These are phyloP conservation scores for Cylas formicarius DNA, from an alignment of 1,140 invertebrate genomes.

Conservation along the genomic window DNA sequence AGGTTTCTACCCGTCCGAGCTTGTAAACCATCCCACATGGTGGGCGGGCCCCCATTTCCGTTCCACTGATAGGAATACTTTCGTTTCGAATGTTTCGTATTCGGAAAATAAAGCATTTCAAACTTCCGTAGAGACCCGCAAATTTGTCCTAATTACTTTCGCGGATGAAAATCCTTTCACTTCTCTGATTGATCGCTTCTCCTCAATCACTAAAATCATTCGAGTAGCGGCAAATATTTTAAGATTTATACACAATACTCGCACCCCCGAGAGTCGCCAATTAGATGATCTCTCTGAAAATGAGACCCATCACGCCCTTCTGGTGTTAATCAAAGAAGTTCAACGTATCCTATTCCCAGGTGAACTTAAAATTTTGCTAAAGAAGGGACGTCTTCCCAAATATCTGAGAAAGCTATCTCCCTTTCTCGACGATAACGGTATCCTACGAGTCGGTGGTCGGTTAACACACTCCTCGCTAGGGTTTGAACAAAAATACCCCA, in stretches of 20 bases:
- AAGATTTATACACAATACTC: constrained; percentile 4
- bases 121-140: too few relatives aligned
- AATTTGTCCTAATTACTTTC: too few relatives aligned
- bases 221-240: constrained; percentile 11
- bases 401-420: constrained; percentile 11
- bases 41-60: constrained; percentile 22
- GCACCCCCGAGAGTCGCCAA: too few relatives aligned
- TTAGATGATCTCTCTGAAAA: not conserved
- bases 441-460: constrained; percentile 40
- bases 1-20: constrained; percentile 12
- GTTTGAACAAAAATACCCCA: constrained; percentile 22
- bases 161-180: constrained; percentile 2
- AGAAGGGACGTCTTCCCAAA: constrained; percentile 1
- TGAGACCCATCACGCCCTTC: constrained; percentile 7
- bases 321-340: constrained; percentile 9
- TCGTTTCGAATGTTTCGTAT: constrained; percentile 1
- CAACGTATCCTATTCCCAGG: constrained; percentile 16
- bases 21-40: constrained; percentile 13
- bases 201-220: constrained; percentile 8
- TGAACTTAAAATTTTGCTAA: constrained; percentile 10
- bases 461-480: constrained; percentile 28
- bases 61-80: not conserved
- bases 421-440: constrained; percentile 20
- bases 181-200: constrained; percentile 8
- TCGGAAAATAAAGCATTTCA: not conserved